A percentile compares a stretch with the other conserved stretches of the same genome.
Conservation (phyloP, 1,140 invertebrate species). For the Mya arenaria region DNA sequence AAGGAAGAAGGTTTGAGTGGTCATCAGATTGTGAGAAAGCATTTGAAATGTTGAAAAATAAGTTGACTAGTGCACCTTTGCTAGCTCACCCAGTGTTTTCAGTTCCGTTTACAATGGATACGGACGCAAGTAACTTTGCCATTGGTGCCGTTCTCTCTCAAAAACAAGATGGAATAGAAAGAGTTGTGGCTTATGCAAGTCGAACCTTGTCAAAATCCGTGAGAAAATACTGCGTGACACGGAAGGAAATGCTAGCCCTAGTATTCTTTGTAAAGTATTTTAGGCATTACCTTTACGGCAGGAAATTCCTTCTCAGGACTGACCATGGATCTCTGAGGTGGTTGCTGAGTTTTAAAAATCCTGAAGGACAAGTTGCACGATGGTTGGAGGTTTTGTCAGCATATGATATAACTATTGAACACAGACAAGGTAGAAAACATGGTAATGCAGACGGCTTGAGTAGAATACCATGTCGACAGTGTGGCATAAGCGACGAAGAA, state of each 20-base stretch:
- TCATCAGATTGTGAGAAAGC: constrained; percentile 36
- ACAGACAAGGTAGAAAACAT: constrained; percentile 63
- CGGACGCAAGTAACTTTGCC: constrained; percentile 44
- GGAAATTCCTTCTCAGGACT: constrained; percentile 3
- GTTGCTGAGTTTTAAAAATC: constrained; percentile 18
- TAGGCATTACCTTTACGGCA: background rate
- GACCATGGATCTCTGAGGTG: constrained; percentile 13
- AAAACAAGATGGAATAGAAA: constrained; percentile 63
- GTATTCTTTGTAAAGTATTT: constrained; percentile 40
- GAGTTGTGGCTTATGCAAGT: constrained; percentile 81
- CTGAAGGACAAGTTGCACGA: constrained; percentile 10
- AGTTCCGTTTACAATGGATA: constrained; percentile 30
- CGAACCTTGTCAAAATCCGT: constrained; percentile 79
- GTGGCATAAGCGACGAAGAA: background rate
- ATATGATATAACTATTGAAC: constrained; percentile 65
- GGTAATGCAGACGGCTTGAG: constrained; percentile 68
- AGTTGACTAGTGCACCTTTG: constrained; percentile 3
- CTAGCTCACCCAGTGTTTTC: background rate
- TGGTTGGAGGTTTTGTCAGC: constrained; percentile 64
- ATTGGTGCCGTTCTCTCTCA: constrained; percentile 58
- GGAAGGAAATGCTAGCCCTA: constrained; percentile 61
- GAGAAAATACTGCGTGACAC: constrained; percentile 78
- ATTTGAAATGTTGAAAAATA: constrained; percentile 59
- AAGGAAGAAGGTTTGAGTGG: constrained; percentile 60
- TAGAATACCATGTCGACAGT: constrained; percentile 26